A percentile compares a stretch with the other conserved stretches of the same genome.
phyloP scores from a whole-genome alignment of 1,140 invertebrate species.

The Solen grandis region DNA sequence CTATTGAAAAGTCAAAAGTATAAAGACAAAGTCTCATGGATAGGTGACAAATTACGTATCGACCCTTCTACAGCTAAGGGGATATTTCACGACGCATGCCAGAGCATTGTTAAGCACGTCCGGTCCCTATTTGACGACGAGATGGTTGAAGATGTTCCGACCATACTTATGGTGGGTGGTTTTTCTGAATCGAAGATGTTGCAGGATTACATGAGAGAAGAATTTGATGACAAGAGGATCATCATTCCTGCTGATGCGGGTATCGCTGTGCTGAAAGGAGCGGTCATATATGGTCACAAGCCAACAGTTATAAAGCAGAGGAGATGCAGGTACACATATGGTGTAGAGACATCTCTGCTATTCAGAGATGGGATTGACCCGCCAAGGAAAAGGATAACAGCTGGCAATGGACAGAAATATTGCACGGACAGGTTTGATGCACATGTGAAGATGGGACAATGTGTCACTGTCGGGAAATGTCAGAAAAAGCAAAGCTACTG shows the following conservation, averaged over 20 bases:
- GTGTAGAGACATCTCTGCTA: conserved; percentile 3
- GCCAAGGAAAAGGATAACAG: not conserved
- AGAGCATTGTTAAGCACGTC: conserved; percentile 9
- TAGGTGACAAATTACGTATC: conserved; percentile 37
- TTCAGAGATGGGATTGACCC: conserved; percentile 31
- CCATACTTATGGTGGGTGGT: conserved; percentile 57
- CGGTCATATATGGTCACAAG: conserved; percentile 54
- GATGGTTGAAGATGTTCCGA: conserved; percentile 3
- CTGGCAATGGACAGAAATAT: conserved; percentile 5
- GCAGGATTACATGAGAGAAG: conserved; percentile 25
- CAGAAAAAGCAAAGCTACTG: conserved; percentile 3
- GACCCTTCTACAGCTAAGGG: not conserved
- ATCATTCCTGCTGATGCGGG: conserved; percentile 51
- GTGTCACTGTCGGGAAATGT: conserved; percentile 20
- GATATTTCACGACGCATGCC: conserved; percentile 13
- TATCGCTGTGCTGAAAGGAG: conserved; percentile 58
- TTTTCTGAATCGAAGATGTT: conserved; percentile 56
- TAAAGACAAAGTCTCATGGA: not conserved
- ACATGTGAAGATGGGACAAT: conserved; percentile 28
- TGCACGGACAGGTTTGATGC: conserved; percentile 46
- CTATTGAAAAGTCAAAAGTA: not conserved
- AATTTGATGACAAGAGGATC: conserved; percentile 17
- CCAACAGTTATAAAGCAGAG: conserved; percentile 38
- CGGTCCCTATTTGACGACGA: not conserved
- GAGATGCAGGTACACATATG: conserved; percentile 47